A percentile compares a stretch with the other conserved stretches of the same genome.
phyloP scores from a whole-genome alignment of 2,797 vertebrate species.

The Sebastes kiyomatsui region DNA sequence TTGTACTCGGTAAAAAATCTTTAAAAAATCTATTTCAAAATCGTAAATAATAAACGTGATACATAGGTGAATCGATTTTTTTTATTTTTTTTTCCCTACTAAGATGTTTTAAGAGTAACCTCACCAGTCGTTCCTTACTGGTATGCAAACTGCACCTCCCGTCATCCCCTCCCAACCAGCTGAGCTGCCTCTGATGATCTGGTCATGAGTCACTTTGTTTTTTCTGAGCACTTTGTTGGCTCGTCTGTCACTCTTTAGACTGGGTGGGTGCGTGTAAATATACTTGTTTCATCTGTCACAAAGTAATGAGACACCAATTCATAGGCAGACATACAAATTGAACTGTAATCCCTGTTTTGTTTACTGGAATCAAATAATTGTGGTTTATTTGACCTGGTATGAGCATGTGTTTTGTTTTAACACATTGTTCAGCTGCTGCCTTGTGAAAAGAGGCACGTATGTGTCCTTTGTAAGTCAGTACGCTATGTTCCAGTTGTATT shows the following conservation, averaged over 20 bases:
- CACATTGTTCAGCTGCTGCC: background rate
- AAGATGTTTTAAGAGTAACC: background rate
- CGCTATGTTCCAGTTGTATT: background rate
- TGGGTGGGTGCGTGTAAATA: background rate
- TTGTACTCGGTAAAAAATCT: too few species aligned
- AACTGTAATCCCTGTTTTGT: background rate
- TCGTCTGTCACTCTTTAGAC: background rate
- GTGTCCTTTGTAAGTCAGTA: too few species aligned
- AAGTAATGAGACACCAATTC: too few species aligned
- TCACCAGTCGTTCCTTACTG: background rate
- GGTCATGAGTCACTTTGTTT: background rate
- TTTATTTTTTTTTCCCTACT: too few species aligned
- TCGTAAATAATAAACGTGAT: too few species aligned
- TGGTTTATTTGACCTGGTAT: background rate
- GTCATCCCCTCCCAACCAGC: slow-evolving; percentile 1
- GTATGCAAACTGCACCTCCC: background rate
- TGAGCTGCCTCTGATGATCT: slow-evolving; percentile 18
- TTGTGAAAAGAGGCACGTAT: background rate
- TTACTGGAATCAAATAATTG: background rate
- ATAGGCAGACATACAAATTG: background rate
- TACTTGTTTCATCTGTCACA: background rate
- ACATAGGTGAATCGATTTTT: too few species aligned
- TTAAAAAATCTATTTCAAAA: too few species aligned
- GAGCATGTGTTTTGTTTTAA: background rate
- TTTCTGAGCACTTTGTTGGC: too few species aligned